These are phyloP conservation scores for Trematocara zebra DNA, from an alignment of 2,113 vertebrate genomes.

Conservation along the genomic window DNA sequence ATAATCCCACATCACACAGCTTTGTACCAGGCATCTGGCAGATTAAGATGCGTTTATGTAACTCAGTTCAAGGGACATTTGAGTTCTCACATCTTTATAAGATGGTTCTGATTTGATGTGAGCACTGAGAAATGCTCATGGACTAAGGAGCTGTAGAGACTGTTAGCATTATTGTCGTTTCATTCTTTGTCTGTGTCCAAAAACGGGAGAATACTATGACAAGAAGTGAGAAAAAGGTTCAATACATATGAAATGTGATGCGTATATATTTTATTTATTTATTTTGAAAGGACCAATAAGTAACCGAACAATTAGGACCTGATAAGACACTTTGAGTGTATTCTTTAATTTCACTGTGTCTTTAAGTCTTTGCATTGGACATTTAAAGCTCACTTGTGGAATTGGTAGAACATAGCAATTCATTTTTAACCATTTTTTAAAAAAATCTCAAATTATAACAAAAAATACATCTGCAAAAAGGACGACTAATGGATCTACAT, in stretches of 20 bases:
- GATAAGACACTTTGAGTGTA: background rate
- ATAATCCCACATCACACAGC: background rate
- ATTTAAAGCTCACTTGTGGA: background rate
- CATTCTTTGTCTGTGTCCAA: background rate
- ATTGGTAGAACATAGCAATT: background rate
- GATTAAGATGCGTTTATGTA: background rate
- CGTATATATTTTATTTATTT: background rate
- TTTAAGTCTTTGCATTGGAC: background rate
- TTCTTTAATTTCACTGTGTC: background rate
- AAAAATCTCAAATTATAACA: background rate
- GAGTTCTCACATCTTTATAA: background rate
- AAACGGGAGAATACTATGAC: background rate
- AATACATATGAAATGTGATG: background rate
- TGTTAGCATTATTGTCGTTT: background rate
- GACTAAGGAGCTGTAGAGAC: background rate
- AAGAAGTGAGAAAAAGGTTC: background rate
- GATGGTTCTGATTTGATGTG: background rate
- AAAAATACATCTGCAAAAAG: background rate
- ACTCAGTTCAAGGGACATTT: background rate
- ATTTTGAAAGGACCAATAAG: background rate
- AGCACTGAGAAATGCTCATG: background rate
- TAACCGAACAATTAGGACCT: background rate
- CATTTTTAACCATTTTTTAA: background rate
- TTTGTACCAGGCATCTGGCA: background rate
- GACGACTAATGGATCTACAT: background rate